Base-by-base conservation (phyloP, 53 echinoderm and acorn worm species). In the Holothuria scabra region DNA sequence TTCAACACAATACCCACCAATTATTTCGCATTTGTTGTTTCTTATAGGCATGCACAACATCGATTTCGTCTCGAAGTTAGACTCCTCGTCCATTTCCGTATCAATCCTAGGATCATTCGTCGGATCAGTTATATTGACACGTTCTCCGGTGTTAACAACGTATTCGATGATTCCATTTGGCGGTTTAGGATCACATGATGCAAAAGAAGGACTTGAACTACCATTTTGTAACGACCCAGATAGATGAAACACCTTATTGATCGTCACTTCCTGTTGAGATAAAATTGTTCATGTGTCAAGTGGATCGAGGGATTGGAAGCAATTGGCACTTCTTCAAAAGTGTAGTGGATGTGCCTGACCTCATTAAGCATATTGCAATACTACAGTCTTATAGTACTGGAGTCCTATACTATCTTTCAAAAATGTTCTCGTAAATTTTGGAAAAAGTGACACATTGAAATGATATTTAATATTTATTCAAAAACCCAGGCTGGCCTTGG, bases 41-140 rank as follows among this genome's bases (percentile, higher is more conserved):
- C 99, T 38, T 60, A 99, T 91, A 48, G 99, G 99, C 95, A 99
- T 92, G 83, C 99, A 99, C 32, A 99, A 91, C 55, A 97, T 93
- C 16, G 99, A 94, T 46, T 90, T 92, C 19, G 99, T 95, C 38
- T 95, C 95, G 81, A 99, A 99, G 58, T 93, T 91, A 14, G 89
- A 88, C 6, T 92, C 91, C 57, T 91, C 88, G 46, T 99, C 93
- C 22, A 84, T 74, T 44, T 93, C 96, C 75, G 87, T 87, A 69
- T 91, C 90, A 52, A 95, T 81, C 72, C 99, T 81, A 3, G 99
- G 95, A 59, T 99, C 99, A 56, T 85, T 99, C 64, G 87, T 89
- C 29, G 91, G 95, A 76, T 99, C 99, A 46, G 86, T 85, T 44
- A 99, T 87, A 60, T 99, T 99, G 72, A 95, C 79, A 12, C 88